Conservation (phyloP, 2,113 vertebrate species). For the Papio anubis region DNA sequence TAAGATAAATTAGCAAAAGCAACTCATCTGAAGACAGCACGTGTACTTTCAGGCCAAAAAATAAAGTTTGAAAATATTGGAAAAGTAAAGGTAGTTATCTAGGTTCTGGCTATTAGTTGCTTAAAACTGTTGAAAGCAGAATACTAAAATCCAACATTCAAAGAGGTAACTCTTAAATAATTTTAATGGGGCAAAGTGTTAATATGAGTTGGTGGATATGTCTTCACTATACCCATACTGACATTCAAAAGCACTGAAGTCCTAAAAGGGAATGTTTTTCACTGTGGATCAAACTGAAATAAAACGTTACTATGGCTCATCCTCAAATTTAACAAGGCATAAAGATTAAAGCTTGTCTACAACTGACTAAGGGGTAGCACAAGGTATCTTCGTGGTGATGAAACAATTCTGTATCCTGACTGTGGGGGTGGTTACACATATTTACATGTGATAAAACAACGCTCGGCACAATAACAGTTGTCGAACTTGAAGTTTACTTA, state of each 20-base stretch:
- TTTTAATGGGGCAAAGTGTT: not conserved
- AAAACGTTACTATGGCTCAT: not conserved
- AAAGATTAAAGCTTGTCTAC: not conserved
- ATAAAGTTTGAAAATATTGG: not conserved
- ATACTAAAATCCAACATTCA: not conserved
- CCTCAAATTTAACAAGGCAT: not conserved
- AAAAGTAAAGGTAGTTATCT: not conserved
- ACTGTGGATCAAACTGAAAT: not conserved
- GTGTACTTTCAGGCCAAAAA: conserved; percentile 8
- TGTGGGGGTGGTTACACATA: not conserved
- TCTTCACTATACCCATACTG: not conserved
- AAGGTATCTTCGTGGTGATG: not conserved
- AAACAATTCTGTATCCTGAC: not conserved
- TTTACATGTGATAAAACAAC: not conserved
- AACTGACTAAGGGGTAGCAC: not conserved
- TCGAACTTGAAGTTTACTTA: not conserved
- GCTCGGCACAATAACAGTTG: not conserved
- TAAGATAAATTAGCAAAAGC: not conserved
- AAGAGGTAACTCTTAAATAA: not conserved
- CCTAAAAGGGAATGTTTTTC: not conserved
- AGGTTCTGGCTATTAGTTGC: not conserved
- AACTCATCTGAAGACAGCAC: not conserved
- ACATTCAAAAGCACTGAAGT: not conserved
- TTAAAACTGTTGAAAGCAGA: not conserved
- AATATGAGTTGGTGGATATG: not conserved